phyloP scores from a whole-genome alignment of 2,113 vertebrate genomes.

The Pongo abelii region DNA sequence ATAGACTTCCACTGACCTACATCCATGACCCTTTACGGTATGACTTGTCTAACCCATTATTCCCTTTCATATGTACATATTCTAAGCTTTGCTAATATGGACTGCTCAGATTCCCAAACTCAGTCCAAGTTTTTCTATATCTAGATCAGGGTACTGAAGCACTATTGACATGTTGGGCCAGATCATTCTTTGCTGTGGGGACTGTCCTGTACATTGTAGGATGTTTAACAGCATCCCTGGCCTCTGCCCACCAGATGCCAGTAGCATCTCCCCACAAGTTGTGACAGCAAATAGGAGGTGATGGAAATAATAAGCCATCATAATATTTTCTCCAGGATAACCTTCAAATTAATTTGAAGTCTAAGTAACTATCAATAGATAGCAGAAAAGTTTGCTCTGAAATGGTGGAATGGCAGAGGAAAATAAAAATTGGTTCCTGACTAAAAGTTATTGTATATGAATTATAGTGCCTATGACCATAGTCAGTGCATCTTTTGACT shows the following conservation, averaged over 20 bases:
- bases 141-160: neutral
- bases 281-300: neutral
- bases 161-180: neutral
- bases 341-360: neutral
- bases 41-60: neutral
- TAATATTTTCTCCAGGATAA: neutral
- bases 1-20: neutral
- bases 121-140: neutral
- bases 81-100: neutral
- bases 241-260: neutral
- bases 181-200: neutral
- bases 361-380: neutral
- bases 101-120: neutral
- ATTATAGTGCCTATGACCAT: neutral
- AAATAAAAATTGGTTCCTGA: neutral
- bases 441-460: neutral
- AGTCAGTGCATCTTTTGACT: neutral
- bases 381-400: neutral
- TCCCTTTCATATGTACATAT: neutral
- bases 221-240: neutral
- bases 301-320: neutral
- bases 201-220: neutral
- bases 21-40: neutral
- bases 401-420: neutral
- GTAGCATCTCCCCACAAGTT: accelerated